Conservation (phyloP, 2,113 vertebrate genomes). For the Dendrocopos noguchii region DNA sequence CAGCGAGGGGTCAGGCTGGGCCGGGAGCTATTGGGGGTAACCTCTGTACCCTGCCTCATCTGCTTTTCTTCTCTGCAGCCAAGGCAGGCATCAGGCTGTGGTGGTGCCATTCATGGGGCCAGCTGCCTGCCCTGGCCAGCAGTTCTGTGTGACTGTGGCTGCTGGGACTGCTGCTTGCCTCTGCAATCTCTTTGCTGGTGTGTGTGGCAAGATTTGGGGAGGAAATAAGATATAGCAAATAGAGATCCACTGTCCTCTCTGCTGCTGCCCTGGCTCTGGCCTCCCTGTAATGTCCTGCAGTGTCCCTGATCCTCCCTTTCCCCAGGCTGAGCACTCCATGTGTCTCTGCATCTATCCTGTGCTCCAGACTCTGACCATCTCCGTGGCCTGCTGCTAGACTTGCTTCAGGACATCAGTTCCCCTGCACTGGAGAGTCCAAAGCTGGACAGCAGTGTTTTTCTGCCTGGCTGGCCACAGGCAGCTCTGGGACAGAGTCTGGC, state of each 20-base stretch:
- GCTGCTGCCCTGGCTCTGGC: neutral
- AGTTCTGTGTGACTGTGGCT: accelerated
- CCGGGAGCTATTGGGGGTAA: neutral
- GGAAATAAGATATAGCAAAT: neutral
- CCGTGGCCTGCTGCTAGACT: accelerated
- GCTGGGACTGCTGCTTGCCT: neutral
- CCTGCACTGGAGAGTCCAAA: neutral
- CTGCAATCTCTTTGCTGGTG: neutral
- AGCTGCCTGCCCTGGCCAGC: neutral
- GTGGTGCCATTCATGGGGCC: neutral
- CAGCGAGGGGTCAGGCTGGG: neutral
- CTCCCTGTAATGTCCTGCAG: accelerated
- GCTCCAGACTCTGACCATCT: neutral
- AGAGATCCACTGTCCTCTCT: neutral
- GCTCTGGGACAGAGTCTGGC: accelerated
- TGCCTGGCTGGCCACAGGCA: neutral
- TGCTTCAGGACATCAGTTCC: accelerated
- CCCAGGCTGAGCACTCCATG: accelerated
- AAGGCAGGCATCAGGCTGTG: accelerated
- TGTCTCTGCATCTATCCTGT: neutral
- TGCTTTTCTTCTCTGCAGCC: neutral
- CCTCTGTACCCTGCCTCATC: accelerated
- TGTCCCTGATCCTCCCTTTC: neutral
- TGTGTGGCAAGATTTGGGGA: neutral
- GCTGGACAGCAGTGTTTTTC: accelerated